These are phyloP conservation scores for Pyrocephalus nanus DNA, from an alignment of 2,797 vertebrate genomes.

Conservation along the genomic window DNA sequence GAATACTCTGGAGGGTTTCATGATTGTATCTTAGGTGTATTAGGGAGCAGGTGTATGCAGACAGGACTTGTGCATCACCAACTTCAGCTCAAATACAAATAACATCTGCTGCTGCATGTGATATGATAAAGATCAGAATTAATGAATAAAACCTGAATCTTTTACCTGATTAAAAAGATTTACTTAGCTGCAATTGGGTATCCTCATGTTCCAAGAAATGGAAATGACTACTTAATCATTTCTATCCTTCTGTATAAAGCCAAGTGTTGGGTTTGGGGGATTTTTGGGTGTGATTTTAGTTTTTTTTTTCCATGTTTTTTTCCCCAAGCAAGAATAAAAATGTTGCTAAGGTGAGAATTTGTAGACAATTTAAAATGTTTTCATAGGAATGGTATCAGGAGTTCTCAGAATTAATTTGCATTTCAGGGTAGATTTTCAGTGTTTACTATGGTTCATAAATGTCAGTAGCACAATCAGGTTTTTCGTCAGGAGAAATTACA, in stretches of 20 bases:
- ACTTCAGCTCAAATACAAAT: not conserved
- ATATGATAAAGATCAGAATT: not conserved
- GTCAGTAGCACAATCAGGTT: not conserved
- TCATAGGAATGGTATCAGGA: not conserved
- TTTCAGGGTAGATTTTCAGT: slow-evolving; percentile 19
- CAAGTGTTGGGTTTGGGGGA: not conserved
- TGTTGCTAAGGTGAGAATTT: not conserved
- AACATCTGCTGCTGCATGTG: slow-evolving; percentile 14
- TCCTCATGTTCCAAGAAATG: not conserved
- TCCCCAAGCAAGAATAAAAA: not conserved
- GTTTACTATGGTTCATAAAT: slow-evolving; percentile 10
- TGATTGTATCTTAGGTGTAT: not conserved
- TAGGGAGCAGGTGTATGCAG: not conserved
- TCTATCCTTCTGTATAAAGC: not conserved
- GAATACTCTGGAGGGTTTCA: not conserved
- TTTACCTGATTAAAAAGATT: not conserved
- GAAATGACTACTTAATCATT: not conserved
- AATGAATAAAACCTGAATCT: not conserved
- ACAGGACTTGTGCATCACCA: not conserved
- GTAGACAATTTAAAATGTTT: not conserved
- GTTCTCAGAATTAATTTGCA: slow-evolving; percentile 2
- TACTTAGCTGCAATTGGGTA: not conserved
- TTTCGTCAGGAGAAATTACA: slow-evolving; percentile 34
- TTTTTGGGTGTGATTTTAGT: not conserved
- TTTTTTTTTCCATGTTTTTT: not conserved